Evolutionary conservation across 2,888 invertebrate genomes (phyloP).

Genomic region (Acrobasis repandana): DNA sequence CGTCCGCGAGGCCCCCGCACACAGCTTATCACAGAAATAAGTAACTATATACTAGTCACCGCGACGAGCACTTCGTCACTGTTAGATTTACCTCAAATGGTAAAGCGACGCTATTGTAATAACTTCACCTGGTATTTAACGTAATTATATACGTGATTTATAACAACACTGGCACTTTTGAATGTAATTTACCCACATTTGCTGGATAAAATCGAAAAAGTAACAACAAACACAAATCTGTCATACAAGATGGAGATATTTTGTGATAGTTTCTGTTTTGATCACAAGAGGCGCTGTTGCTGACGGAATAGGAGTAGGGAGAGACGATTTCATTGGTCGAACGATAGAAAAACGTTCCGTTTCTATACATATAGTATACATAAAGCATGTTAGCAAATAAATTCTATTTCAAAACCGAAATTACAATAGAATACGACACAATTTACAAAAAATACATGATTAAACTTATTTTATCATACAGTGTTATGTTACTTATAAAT

Average conservation of each 20-base stretch:
- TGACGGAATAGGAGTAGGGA: constrained; percentile 50
- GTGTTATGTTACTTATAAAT: background rate
- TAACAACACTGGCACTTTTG: constrained; percentile 54
- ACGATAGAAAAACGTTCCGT: constrained; percentile 52
- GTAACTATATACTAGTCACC: constrained; percentile 81
- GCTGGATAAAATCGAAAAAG: constrained; percentile 67
- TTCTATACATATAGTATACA: constrained; percentile 35
- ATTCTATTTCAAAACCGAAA: constrained; percentile 12
- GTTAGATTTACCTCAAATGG: constrained; percentile 58
- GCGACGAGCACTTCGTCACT: constrained; percentile 78
- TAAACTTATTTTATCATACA: background rate
- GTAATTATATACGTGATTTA: constrained; percentile 41
- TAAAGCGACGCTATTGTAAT: constrained; percentile 42
- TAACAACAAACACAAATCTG: constrained; percentile 85
- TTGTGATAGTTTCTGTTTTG: constrained; percentile 76
- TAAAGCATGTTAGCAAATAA: background rate
- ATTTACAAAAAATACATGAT: no score
- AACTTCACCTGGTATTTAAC: constrained; percentile 44
- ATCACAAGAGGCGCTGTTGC: constrained; percentile 72
- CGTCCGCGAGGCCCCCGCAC: constrained; percentile 75
- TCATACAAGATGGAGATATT: constrained; percentile 86
- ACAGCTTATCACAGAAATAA: constrained; percentile 83
- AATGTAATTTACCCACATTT: constrained; percentile 60
- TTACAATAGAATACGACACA: background rate
- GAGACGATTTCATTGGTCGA: constrained; percentile 56